A percentile compares a stretch with the other conserved stretches of the same genome.
Conservation (phyloP, 2,888 invertebrate species). For the Tachina lurida region DNA sequence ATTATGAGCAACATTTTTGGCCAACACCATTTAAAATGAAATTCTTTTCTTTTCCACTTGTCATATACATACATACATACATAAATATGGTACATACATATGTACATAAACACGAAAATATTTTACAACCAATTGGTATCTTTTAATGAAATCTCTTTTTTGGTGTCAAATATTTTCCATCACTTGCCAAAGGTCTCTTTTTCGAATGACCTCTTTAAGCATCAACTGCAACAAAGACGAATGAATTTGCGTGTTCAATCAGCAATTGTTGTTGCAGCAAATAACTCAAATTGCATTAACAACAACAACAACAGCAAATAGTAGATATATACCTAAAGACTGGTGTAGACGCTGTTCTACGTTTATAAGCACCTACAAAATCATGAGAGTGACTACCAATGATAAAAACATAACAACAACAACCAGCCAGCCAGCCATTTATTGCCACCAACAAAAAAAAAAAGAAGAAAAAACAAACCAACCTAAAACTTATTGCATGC, state of each 20-base stretch:
- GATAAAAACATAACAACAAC: conserved; percentile 27
- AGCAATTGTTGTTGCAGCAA: conserved; percentile 53
- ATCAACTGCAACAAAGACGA: conserved; percentile 41
- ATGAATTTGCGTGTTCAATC: conserved; percentile 68
- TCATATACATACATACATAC: background rate
- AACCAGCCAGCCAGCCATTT: conserved; percentile 30
- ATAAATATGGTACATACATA: too few species aligned
- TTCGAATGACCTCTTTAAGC: conserved; percentile 61
- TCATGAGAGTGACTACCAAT: conserved; percentile 22
- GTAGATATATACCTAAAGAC: conserved; percentile 34
- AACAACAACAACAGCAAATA: conserved; percentile 11
- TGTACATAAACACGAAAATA: background rate
- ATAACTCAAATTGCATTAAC: conserved; percentile 48
- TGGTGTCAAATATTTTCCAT: conserved; percentile 62
- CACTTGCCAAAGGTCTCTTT: conserved; percentile 58
- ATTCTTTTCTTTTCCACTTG: conserved; percentile 4
- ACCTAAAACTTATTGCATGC: conserved; percentile 60
- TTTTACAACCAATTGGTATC: conserved; percentile 38
- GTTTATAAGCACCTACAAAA: conserved; percentile 56
- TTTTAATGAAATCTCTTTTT: conserved; percentile 67
- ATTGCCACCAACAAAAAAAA: conserved; percentile 52
- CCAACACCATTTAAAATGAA: background rate
- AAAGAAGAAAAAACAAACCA: conserved; percentile 6
- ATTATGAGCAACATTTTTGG: background rate
- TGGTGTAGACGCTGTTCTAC: conserved; percentile 61